These are phyloP conservation scores for Coccyzus lansbergi DNA, from an alignment of 2,797 vertebrate genomes.

Conservation along the genomic window DNA sequence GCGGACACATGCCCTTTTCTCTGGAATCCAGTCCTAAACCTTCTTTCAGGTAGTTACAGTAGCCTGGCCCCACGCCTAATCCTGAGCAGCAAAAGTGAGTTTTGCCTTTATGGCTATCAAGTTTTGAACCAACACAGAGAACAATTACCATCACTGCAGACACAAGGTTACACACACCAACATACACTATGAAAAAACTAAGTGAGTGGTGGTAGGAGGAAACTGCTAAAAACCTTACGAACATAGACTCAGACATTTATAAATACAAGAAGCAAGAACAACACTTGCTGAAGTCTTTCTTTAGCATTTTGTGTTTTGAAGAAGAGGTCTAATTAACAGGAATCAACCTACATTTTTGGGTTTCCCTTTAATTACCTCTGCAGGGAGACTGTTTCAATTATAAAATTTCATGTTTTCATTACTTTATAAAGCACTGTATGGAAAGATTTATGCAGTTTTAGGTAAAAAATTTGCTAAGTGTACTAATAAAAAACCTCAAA, in stretches of 20 bases:
- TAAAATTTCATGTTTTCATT: not conserved
- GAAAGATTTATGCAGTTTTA: not conserved
- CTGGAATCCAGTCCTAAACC: not conserved
- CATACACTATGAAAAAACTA: not conserved
- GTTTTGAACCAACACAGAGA: not conserved
- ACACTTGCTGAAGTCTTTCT: not conserved
- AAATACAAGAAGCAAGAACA: not conserved
- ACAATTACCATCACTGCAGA: not conserved
- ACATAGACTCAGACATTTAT: not conserved
- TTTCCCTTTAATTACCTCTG: not conserved
- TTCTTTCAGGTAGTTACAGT: not conserved
- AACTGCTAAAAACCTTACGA: not conserved
- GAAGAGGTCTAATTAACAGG: not conserved
- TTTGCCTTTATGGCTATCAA: not conserved
- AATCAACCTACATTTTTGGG: not conserved
- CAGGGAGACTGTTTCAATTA: not conserved
- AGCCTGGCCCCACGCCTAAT: not conserved
- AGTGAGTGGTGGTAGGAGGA: not conserved
- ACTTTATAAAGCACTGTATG: not conserved
- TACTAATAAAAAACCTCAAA: not conserved
- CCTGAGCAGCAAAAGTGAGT: accelerated
- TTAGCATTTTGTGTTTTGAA: not conserved
- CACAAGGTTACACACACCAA: not conserved
- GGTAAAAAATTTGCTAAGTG: not conserved
- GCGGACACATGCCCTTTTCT: accelerated